A percentile compares a stretch with the other conserved stretches of the same genome.
These are phyloP conservation scores for Drosophila histrio DNA, from an alignment of 2,888 invertebrate genomes.

Conservation along the genomic window DNA sequence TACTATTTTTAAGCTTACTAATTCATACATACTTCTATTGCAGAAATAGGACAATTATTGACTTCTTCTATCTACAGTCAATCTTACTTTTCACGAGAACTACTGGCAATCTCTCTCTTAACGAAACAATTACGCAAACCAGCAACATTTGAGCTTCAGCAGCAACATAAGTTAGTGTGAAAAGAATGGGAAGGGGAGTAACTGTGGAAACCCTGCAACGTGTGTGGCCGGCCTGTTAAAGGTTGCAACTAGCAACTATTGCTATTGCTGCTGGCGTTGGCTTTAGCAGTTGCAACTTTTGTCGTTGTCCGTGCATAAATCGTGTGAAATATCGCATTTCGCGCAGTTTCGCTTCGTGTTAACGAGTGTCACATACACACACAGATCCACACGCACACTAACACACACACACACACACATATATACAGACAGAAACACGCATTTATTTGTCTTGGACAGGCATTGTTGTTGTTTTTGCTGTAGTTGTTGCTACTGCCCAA, in stretches of 20 bases:
- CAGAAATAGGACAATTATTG: neutral
- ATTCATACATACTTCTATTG: no score
- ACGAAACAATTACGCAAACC: conserved; percentile 46
- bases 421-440: conserved; percentile 46
- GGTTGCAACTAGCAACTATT: conserved; percentile 33
- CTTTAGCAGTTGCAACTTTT: conserved; percentile 69
- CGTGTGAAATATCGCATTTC: conserved; percentile 85
- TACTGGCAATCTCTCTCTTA: conserved; percentile 20
- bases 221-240: conserved; percentile 64
- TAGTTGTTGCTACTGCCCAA: conserved; percentile 49
- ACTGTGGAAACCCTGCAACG: conserved; percentile 45
- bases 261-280: conserved; percentile 52
- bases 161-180: conserved; percentile 6
- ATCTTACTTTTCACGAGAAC: neutral
- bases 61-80: neutral
- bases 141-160: conserved; percentile 10
- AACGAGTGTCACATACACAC: conserved; percentile 78
- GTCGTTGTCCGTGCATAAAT: conserved; percentile 83
- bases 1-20: no score
- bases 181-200: neutral
- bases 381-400: conserved; percentile 59
- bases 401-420: conserved; percentile 33
- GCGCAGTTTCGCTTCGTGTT: conserved; percentile 81
- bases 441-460: conserved; percentile 74
- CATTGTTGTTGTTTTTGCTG: conserved; percentile 50